Base-by-base conservation (phyloP, 2,797 vertebrate species). In the Gadopsis bispinosus region DNA sequence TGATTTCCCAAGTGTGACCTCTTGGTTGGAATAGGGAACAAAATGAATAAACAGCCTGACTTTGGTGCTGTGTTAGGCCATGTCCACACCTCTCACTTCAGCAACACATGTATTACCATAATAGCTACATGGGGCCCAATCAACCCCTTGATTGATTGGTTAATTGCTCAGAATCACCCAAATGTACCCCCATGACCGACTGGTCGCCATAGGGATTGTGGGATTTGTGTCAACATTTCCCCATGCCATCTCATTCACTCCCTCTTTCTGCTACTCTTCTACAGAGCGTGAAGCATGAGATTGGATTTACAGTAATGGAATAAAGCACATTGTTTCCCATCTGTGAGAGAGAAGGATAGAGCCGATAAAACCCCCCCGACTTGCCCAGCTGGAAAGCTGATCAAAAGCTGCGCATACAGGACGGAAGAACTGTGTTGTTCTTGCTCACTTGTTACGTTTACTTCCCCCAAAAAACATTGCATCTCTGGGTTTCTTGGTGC, bases 261-360 rank as follows among this genome's bases (percentile, higher is more conserved):
- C 45, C 45, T 77, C 83, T 75, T 87, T 83, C 85, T 79, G 83
- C 85, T 77, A 72, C 84, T 88, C 81, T 45, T 87, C 90, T 69
- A 56, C 87, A 83, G 84, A 91, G 87, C 91, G 62, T 94, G 93
- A 95, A 94, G 94, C 93, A 93, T 94, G 94, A 94, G 87, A 92
- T 94, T 94, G 92, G 92, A 94, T 95, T 94, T 93, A 92, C 85
- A 85, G 87, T 91, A 94, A 94, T 93, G 87, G 91, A 93, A 95
- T 94, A 91, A 92, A 92, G 91, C 89, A 83, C 90, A 93, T 94
- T 95, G 94, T 95, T 94, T 92, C 90, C 84, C 84, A 75, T 90
- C 83, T 86, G 85, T 80, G 83, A 81, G 89, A 80, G 84, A 80
- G 69, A 83, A 83, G 85, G 87, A 87, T 74, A 69, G 70, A 79